These are phyloP conservation scores for Muraenolepis orangiensis DNA, from an alignment of 2,797 vertebrate species.

Conservation along the genomic window DNA sequence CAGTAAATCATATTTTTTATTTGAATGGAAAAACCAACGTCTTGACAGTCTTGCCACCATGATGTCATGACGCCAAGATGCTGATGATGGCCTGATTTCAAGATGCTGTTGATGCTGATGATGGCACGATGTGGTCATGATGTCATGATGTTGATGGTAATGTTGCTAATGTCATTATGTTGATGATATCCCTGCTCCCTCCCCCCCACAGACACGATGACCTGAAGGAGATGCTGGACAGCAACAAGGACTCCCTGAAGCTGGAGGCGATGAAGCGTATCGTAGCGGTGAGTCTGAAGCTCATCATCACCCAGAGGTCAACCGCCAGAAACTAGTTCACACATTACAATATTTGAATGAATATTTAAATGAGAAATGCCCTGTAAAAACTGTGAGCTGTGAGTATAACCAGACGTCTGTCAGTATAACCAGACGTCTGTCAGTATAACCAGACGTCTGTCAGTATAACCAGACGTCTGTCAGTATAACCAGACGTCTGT, in stretches of 20 bases:
- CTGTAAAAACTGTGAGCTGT: too few relatives aligned
- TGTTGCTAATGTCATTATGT: neutral
- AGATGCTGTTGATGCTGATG: too few relatives aligned
- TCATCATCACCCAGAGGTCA: constrained; percentile 4
- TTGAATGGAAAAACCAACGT: too few relatives aligned
- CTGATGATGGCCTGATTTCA: too few relatives aligned
- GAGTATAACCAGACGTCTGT: neutral
- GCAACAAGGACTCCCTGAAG: constrained; percentile 98
- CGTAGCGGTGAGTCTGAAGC: constrained; percentile 83
- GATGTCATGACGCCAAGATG: too few relatives aligned
- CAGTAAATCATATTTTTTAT: too few relatives aligned
- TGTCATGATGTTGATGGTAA: neutral
- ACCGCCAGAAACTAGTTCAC: neutral
- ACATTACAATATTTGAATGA: neutral
- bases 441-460: neutral
- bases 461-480: neutral
- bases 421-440: neutral
- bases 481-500: neutral
- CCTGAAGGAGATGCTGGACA: constrained; percentile 98
- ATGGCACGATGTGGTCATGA: neutral
- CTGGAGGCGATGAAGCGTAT: constrained; percentile 99
- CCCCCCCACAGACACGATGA: constrained; percentile 84
- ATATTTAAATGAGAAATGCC: neutral
- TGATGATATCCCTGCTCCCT: neutral
- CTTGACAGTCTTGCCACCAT: neutral